These are phyloP conservation scores for Cataglyphis altisquamis DNA, from an alignment of 2,888 invertebrate genomes.

Conservation along the genomic window DNA sequence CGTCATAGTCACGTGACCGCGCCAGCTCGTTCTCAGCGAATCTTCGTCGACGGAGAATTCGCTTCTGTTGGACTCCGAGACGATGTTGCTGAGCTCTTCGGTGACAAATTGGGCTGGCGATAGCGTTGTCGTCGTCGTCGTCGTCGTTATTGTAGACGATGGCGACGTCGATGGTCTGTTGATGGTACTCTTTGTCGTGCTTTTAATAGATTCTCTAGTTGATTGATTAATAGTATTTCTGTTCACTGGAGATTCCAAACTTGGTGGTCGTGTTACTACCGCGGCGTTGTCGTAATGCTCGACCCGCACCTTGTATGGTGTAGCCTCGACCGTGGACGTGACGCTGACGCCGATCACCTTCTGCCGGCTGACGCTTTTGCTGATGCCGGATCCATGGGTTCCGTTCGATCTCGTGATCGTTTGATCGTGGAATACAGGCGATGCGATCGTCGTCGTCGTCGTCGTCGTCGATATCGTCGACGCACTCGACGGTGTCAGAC, in stretches of 20 bases:
- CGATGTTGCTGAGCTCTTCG: constrained; percentile 86
- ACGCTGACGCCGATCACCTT: constrained; percentile 87
- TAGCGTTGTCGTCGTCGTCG: constrained; percentile 71
- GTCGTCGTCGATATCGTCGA: constrained; percentile 51
- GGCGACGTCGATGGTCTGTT: constrained; percentile 46
- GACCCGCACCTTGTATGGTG: constrained; percentile 86
- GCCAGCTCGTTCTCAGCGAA: constrained; percentile 87
- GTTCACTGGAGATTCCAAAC: constrained; percentile 40
- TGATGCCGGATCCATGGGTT: constrained; percentile 52
- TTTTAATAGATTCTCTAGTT: constrained; percentile 60
- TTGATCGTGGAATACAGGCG: constrained; percentile 9
- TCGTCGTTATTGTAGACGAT: constrained; percentile 58
- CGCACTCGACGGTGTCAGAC: constrained; percentile 67
- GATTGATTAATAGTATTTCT: constrained; percentile 59
- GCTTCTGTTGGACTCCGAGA: constrained; percentile 88
- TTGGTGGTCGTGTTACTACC: constrained; percentile 74
- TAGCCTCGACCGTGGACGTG: constrained; percentile 89
- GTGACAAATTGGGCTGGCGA: constrained; percentile 80
- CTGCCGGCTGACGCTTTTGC: constrained; percentile 66
- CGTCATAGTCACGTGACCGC: constrained; percentile 76
- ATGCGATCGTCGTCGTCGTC: background rate
- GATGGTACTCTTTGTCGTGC: constrained; percentile 62
- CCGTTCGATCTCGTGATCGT: constrained; percentile 63
- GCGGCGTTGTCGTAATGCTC: constrained; percentile 81
- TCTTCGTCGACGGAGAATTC: constrained; percentile 88